Evolutionary conservation across 1,140 invertebrate genomes (phyloP).

Genomic region (Bradynema listronoti): DNA sequence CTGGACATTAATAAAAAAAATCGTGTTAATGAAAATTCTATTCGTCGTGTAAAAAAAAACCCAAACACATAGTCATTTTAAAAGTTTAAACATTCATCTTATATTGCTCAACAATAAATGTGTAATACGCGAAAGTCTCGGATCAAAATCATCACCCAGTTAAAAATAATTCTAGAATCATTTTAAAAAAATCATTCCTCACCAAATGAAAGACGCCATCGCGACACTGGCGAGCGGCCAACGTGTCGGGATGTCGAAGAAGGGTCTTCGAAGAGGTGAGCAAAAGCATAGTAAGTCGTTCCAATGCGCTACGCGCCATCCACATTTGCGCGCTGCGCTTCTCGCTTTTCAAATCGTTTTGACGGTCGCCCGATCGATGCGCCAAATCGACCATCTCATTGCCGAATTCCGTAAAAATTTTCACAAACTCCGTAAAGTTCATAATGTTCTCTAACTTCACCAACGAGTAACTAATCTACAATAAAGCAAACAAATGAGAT

Average conservation of each 20-base stretch:
- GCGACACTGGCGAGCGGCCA: slow-evolving; percentile 73
- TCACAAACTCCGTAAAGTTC: slow-evolving; percentile 96
- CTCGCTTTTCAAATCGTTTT: slow-evolving; percentile 82
- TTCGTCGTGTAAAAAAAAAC: too few relatives aligned
- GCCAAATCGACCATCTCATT: slow-evolving; percentile 96
- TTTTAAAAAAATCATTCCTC: too few relatives aligned
- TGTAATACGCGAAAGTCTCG: too few relatives aligned
- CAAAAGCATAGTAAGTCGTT: slow-evolving; percentile 94
- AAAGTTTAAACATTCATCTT: too few relatives aligned
- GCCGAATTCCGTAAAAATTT: slow-evolving; percentile 94
- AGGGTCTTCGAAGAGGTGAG: slow-evolving; percentile 82
- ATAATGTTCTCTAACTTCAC: slow-evolving; percentile 76
- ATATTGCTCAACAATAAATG: too few relatives aligned
- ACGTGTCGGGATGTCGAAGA: slow-evolving; percentile 85
- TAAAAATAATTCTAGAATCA: too few relatives aligned
- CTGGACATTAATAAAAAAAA: too few relatives aligned
- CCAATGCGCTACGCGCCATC: slow-evolving; percentile 62
- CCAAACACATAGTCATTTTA: too few relatives aligned
- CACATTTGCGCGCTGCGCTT: slow-evolving; percentile 73
- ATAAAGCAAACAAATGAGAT: slow-evolving; percentile 31
- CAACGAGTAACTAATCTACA: slow-evolving; percentile 63
- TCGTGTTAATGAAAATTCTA: too few relatives aligned
- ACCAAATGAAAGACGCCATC: slow-evolving; percentile 73
- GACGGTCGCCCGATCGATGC: slow-evolving; percentile 69
- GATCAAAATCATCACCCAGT: too few relatives aligned